A percentile compares a stretch with the other conserved stretches of the same genome.
These are phyloP conservation scores for Neelides sp. DNA, from an alignment of 1,140 invertebrate genomes.

Conservation along the genomic window DNA sequence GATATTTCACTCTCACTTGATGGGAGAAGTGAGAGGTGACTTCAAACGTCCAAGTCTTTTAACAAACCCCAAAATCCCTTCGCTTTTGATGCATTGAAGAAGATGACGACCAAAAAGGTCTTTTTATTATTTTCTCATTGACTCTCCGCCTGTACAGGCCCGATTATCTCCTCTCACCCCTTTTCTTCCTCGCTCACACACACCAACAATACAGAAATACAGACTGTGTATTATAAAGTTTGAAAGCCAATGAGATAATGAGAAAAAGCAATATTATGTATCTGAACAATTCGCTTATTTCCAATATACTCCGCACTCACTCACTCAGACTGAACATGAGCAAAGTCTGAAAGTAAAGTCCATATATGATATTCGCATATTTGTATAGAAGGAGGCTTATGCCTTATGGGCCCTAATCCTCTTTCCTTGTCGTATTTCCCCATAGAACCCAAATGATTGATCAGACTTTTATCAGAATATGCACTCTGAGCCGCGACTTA, in stretches of 20 bases:
- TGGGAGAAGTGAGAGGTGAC: slow-evolving; percentile 3
- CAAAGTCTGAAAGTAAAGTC: background rate
- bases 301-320: background rate
- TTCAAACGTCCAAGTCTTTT: slow-evolving; percentile 1
- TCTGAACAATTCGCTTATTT: slow-evolving; percentile 3
- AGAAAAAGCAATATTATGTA: slow-evolving; percentile 2
- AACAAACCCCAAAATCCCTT: background rate
- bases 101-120: too few species aligned
- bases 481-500: slow-evolving; percentile 8
- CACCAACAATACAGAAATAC: too few species aligned
- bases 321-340: background rate
- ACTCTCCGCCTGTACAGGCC: too few species aligned
- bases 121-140: too few species aligned
- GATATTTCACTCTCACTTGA: background rate
- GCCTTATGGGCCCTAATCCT: slow-evolving; percentile 2
- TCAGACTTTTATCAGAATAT: slow-evolving; percentile 18
- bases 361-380: background rate
- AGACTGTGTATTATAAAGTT: too few species aligned
- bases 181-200: too few species aligned
- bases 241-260: too few species aligned
- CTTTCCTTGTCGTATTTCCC: slow-evolving; percentile 15
- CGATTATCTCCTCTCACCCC: too few species aligned
- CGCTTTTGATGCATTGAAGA: background rate
- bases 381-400: background rate
- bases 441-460: slow-evolving; percentile 19